Evolutionary conservation across 2,797 vertebrate genomes (phyloP).

Genomic region (Remorina albescens): DNA sequence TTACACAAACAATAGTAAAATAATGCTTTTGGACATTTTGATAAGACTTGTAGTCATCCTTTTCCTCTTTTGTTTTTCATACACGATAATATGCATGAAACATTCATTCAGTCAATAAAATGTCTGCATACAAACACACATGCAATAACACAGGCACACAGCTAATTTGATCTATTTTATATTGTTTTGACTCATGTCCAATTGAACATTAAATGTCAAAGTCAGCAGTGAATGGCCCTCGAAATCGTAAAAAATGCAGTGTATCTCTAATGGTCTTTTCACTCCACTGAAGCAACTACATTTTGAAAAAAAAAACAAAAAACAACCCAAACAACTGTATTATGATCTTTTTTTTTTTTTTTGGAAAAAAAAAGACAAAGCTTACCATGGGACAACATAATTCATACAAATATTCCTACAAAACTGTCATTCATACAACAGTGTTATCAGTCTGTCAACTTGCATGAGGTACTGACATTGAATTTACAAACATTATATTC

Average conservation of each 20-base stretch:
- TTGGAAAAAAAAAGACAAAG: slow-evolving; percentile 39
- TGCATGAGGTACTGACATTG: slow-evolving; percentile 79
- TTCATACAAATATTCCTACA: slow-evolving; percentile 54
- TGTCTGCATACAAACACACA: slow-evolving; percentile 9
- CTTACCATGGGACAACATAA: slow-evolving; percentile 75
- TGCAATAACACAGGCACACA: slow-evolving; percentile 19
- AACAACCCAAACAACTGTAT: slow-evolving; percentile 37
- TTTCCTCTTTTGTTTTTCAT: slow-evolving; percentile 26
- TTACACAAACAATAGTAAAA: slow-evolving; percentile 29
- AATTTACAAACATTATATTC: slow-evolving; percentile 74
- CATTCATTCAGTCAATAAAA: slow-evolving; percentile 35
- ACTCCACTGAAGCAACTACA: slow-evolving; percentile 56
- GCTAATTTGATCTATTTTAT: slow-evolving; percentile 44
- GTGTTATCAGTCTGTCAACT: slow-evolving; percentile 77
- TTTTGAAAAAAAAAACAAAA: slow-evolving; percentile 55
- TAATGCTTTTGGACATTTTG: slow-evolving; percentile 45
- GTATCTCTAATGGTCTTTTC: slow-evolving; percentile 73
- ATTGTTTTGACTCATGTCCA: slow-evolving; percentile 40
- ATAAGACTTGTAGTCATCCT: slow-evolving; percentile 74
- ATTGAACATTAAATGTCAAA: slow-evolving; percentile 39
- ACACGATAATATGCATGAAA: slow-evolving; percentile 49
- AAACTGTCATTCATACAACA: slow-evolving; percentile 72
- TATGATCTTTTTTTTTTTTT: slow-evolving; percentile 31
- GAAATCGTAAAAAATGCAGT: slow-evolving; percentile 71
- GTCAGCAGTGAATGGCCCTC: slow-evolving; percentile 33